A percentile compares a stretch with the other conserved stretches of the same genome.
Conservation (phyloP, 2,888 invertebrate species). For the Eumacrocentrus americanus region DNA sequence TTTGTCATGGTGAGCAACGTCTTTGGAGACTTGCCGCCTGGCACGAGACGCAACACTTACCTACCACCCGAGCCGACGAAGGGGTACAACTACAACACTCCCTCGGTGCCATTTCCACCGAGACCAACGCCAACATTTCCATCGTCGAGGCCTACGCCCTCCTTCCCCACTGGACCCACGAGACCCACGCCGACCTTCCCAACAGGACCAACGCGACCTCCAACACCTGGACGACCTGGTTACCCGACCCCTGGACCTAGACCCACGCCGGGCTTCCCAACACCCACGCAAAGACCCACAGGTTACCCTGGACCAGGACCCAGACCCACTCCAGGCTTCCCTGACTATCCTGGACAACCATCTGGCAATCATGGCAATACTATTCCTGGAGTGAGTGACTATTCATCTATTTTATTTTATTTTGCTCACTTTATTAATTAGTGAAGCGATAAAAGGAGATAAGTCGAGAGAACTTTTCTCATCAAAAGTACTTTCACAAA, state of each 20-base stretch:
- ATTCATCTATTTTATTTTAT: not conserved
- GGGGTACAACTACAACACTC: constrained; percentile 74
- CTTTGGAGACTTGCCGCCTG: constrained; percentile 67
- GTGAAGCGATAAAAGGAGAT: too few relatives aligned
- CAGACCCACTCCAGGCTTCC: constrained; percentile 42
- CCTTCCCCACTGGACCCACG: constrained; percentile 36
- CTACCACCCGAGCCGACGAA: constrained; percentile 73
- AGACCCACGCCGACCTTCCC: constrained; percentile 38
- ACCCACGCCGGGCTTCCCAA: constrained; percentile 41
- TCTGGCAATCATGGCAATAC: constrained; percentile 44
- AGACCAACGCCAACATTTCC: constrained; percentile 45
- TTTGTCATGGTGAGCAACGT: constrained; percentile 52
- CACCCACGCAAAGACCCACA: constrained; percentile 32
- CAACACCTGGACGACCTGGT: constrained; percentile 37
- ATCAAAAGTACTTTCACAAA: too few relatives aligned
- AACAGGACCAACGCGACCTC: constrained; percentile 33
- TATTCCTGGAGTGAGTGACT: constrained; percentile 46
- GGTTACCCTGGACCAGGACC: constrained; percentile 39
- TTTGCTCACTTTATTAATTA: too few relatives aligned
- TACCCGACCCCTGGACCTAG: constrained; percentile 40
- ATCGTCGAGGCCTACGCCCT: constrained; percentile 40
- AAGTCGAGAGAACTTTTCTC: too few relatives aligned
- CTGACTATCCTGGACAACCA: constrained; percentile 46
- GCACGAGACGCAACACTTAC: constrained; percentile 72
- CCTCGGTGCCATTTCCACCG: constrained; percentile 67